These are phyloP conservation scores for Lampropteryx suffumata DNA, from an alignment of 2,888 invertebrate genomes.

Conservation along the genomic window DNA sequence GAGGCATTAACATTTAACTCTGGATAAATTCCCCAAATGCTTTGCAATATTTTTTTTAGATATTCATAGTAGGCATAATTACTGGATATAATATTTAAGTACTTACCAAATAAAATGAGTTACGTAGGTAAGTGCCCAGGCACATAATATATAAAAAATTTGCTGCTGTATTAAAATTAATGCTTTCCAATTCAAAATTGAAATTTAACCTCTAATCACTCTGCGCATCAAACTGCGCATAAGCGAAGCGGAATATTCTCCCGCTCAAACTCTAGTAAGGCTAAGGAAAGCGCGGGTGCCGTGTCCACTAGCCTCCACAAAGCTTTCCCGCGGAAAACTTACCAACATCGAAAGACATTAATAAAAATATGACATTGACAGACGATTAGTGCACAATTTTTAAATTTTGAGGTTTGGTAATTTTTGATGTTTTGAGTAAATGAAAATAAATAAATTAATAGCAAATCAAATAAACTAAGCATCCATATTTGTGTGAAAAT, in stretches of 20 bases:
- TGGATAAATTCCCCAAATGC: too few species aligned
- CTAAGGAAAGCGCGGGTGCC: constrained; percentile 60
- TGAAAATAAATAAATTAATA: not conserved
- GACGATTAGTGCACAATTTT: too few species aligned
- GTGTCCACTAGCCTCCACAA: constrained; percentile 42
- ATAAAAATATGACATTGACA: constrained; percentile 7
- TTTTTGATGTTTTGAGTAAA: not conserved
- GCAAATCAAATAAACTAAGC: too few species aligned
- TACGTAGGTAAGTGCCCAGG: too few species aligned
- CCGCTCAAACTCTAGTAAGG: constrained; percentile 55
- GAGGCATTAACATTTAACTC: too few species aligned
- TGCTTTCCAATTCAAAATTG: too few species aligned
- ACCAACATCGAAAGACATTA: constrained; percentile 20
- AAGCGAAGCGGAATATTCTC: constrained; percentile 49
- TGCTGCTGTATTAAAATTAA: too few species aligned
- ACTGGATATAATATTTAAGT: too few species aligned
- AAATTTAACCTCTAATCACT: constrained; percentile 5
- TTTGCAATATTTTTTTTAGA: not conserved
- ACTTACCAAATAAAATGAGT: too few species aligned
- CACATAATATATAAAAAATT: too few species aligned
- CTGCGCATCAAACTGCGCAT: constrained; percentile 71
- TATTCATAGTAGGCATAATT: not conserved
- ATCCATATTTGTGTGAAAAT: not conserved
- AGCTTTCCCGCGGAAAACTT: constrained; percentile 71
- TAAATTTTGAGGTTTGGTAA: not conserved